Conservation (phyloP, 2,797 vertebrate genomes). For the Myotis planiceps region DNA sequence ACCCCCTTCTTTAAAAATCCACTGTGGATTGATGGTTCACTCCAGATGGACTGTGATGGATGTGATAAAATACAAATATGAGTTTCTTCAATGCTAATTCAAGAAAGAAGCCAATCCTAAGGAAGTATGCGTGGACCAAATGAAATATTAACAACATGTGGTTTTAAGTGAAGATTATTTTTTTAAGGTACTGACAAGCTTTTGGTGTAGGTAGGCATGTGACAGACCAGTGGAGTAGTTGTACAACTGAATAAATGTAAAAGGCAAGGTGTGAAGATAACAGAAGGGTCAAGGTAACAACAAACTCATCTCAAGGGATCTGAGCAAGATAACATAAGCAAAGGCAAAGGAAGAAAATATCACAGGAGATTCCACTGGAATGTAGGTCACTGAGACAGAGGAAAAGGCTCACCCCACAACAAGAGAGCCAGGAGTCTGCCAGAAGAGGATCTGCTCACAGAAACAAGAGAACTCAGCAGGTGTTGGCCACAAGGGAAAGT, state of each 20-base stretch:
- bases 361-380: background rate
- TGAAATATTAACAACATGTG: background rate
- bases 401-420: background rate
- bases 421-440: background rate
- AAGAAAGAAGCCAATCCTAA: slow-evolving; percentile 50
- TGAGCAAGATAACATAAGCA: background rate
- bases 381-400: background rate
- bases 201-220: background rate
- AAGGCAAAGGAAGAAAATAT: slow-evolving; percentile 6
- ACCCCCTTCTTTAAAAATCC: slow-evolving; percentile 14
- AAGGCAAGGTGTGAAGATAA: background rate
- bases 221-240: background rate
- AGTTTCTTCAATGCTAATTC: slow-evolving; percentile 44
- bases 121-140: background rate
- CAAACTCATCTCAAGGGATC: background rate
- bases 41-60: slow-evolving; percentile 12
- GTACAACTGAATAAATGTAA: background rate
- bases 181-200: background rate
- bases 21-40: slow-evolving; percentile 6
- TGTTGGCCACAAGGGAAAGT: background rate
- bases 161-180: background rate
- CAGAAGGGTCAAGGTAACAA: background rate
- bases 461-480: background rate
- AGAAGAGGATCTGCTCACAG: background rate
- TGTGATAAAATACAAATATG: slow-evolving; percentile 57